These are phyloP conservation scores for Euspilapteryx auroguttella DNA, from an alignment of 2,888 invertebrate species.

Conservation along the genomic window DNA sequence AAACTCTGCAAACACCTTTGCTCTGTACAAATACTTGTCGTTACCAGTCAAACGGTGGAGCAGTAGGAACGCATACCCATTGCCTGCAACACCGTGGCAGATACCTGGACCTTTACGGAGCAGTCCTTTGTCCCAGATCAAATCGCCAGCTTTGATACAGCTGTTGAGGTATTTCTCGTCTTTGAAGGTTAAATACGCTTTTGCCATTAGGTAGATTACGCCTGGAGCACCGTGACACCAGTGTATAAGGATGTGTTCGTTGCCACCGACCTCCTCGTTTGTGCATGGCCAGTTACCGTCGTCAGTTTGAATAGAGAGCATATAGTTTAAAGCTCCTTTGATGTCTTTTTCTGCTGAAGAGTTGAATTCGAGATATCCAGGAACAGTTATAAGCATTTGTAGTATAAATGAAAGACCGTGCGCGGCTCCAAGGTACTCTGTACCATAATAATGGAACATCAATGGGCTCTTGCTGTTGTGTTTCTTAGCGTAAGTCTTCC, in stretches of 20 bases:
- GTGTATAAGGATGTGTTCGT: constrained; percentile 74
- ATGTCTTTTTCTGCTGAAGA: constrained; percentile 59
- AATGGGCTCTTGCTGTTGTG: constrained; percentile 66
- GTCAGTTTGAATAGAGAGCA: constrained; percentile 66
- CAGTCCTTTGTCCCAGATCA: constrained; percentile 83
- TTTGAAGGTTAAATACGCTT: constrained; percentile 74
- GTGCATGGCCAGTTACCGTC: constrained; percentile 79
- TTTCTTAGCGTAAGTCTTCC: constrained; percentile 65
- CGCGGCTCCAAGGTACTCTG: constrained; percentile 75
- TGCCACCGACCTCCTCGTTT: constrained; percentile 65
- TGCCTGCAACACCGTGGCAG: constrained; percentile 87
- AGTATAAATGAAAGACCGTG: constrained; percentile 57
- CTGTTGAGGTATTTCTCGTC: constrained; percentile 73
- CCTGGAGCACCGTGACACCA: constrained; percentile 94
- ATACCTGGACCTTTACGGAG: constrained; percentile 87
- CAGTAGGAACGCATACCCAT: constrained; percentile 78
- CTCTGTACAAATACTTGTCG: constrained; percentile 70
- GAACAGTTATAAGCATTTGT: constrained; percentile 55
- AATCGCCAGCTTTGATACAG: constrained; percentile 69
- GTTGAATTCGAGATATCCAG: constrained; percentile 58
- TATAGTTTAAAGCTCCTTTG: constrained; percentile 65
- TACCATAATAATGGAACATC: constrained; percentile 78
- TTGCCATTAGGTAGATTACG: constrained; percentile 77
- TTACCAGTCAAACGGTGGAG: constrained; percentile 76
- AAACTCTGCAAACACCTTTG: constrained; percentile 76